Conservation (phyloP, 2,113 vertebrate species). For the Campylorhamphus procurvoides region DNA sequence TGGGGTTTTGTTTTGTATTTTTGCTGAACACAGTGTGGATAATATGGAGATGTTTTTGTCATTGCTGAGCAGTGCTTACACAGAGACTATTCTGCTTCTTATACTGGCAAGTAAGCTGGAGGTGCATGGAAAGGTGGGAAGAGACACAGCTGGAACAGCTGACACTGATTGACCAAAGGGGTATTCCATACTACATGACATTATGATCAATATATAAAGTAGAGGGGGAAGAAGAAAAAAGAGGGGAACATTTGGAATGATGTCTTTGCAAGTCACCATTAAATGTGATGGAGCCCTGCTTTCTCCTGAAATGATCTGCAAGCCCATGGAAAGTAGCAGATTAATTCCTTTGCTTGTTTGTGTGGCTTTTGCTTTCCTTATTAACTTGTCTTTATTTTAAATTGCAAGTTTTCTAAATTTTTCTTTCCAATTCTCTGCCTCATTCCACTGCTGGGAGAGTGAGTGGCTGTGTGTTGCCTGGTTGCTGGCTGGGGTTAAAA, state of each 20-base stretch:
- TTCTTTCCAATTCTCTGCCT: background rate
- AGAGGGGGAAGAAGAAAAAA: background rate
- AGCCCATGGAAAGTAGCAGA: background rate
- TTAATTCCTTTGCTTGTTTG: background rate
- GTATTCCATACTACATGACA: background rate
- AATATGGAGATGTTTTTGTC: background rate
- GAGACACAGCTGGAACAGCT: background rate
- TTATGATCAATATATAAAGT: background rate
- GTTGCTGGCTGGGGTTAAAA: background rate
- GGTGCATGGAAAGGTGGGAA: background rate
- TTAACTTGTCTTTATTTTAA: background rate
- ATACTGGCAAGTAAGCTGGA: background rate
- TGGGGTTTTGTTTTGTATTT: background rate
- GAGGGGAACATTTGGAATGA: accelerated
- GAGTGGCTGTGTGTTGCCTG: background rate
- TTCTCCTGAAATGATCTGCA: background rate
- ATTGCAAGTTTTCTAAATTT: background rate
- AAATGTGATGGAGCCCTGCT: background rate
- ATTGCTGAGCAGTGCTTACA: background rate
- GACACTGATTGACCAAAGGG: too few species aligned
- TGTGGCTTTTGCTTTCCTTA: too few species aligned
- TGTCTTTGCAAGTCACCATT: background rate
- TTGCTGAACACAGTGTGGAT: background rate
- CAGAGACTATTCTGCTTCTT: background rate
- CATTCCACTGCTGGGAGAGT: background rate